Evolutionary conservation across 2,888 invertebrate genomes (phyloP).

Genomic region (Epiperipatus broadwayi): DNA sequence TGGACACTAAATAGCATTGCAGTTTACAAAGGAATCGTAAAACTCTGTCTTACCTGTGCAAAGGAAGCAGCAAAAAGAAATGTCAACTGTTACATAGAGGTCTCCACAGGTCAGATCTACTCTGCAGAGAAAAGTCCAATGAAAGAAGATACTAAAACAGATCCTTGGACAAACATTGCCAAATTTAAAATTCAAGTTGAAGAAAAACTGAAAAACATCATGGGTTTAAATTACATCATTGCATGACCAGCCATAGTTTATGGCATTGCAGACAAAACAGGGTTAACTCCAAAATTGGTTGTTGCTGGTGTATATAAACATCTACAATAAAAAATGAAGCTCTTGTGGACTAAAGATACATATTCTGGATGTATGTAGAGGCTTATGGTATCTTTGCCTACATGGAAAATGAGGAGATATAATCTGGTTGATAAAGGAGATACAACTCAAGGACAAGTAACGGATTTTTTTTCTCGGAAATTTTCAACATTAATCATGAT

Average conservation of each 20-base stretch:
- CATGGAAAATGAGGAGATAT: slow-evolving; percentile 39
- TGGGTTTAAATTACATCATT: slow-evolving; percentile 52
- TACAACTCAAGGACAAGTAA: slow-evolving; percentile 62
- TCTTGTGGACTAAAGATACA: slow-evolving; percentile 75
- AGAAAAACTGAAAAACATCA: slow-evolving; percentile 45
- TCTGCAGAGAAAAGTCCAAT: slow-evolving; percentile 56
- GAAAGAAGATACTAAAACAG: slow-evolving; percentile 51
- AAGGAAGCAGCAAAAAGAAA: slow-evolving; percentile 47
- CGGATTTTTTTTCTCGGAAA: slow-evolving; percentile 55
- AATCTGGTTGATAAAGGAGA: slow-evolving; percentile 63
- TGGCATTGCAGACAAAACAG: slow-evolving; percentile 59
- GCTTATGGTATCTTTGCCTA: slow-evolving; percentile 47
- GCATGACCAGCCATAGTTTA: slow-evolving; percentile 68
- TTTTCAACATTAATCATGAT: slow-evolving; percentile 67
- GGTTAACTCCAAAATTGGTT: slow-evolving; percentile 61
- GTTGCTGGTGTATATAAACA: slow-evolving; percentile 74
- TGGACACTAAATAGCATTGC: too few relatives aligned
- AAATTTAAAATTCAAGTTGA: slow-evolving; percentile 68
- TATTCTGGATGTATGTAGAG: slow-evolving; percentile 59
- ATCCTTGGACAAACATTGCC: slow-evolving; percentile 67
- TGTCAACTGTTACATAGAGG: slow-evolving; percentile 53
- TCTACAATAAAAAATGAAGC: slow-evolving; percentile 69
- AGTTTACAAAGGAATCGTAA: slow-evolving; percentile 65
- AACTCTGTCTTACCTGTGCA: slow-evolving; percentile 63
- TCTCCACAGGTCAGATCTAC: slow-evolving; percentile 62